Evolutionary conservation across 2,113 vertebrate genomes (phyloP).

Genomic region (Caranx melampygus): DNA sequence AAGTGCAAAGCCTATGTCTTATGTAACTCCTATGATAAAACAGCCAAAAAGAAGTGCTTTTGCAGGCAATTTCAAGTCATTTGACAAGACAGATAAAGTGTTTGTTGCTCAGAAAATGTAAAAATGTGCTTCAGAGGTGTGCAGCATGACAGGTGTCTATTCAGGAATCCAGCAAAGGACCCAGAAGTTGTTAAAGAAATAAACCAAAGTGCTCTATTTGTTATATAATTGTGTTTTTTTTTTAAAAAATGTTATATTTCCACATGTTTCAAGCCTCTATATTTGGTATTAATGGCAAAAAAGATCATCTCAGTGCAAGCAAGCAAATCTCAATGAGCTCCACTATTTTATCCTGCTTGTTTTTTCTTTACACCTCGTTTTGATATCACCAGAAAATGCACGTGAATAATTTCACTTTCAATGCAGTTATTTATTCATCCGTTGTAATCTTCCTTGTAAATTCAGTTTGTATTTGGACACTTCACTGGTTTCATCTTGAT

Average conservation of each 20-base stretch:
- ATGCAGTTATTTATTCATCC: no score
- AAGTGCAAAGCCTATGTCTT: slow-evolving; percentile 2
- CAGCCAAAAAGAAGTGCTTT: not conserved
- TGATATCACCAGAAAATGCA: no score
- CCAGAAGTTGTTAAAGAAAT: not conserved
- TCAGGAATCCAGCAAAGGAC: not conserved
- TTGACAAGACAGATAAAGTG: no score
- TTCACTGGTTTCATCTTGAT: not conserved
- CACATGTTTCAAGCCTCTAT: no score
- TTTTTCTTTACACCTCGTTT: no score
- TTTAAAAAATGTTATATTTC: no score
- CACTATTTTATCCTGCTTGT: not conserved
- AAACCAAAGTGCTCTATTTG: no score
- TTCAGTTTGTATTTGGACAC: no score
- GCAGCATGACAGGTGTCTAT: not conserved
- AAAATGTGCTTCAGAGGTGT: not conserved
- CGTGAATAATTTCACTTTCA: no score
- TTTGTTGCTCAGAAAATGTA: not conserved
- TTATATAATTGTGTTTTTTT: no score
- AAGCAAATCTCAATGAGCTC: not conserved
- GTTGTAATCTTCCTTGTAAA: not conserved
- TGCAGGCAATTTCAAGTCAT: not conserved
- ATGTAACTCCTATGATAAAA: not conserved
- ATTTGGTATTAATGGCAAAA: no score
- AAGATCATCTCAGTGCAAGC: no score